Conservation (phyloP, 2,888 invertebrate genomes). For the Digitonthophagus gazella region DNA sequence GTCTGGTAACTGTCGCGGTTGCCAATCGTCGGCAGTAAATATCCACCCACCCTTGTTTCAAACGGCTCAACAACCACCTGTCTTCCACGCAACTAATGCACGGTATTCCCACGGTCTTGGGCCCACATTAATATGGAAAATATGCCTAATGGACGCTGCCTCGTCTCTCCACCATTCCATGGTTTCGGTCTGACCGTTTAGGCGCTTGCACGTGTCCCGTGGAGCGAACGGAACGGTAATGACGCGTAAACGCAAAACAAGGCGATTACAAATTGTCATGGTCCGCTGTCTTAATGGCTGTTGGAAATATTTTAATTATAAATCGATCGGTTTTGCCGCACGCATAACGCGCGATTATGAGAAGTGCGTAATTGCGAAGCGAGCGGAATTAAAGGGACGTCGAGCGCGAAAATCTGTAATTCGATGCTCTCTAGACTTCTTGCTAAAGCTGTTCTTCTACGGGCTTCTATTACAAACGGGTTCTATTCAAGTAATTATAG, state of each 20-base stretch:
- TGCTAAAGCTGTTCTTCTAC: no score
- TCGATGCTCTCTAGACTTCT: no score
- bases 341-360: not conserved
- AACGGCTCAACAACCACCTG: constrained; percentile 5
- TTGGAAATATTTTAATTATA: constrained; percentile 20
- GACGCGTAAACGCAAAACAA: constrained; percentile 33
- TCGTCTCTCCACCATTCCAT: not conserved
- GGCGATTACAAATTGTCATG: constrained; percentile 29
- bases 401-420: not conserved
- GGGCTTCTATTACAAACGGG: not conserved
- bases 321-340: not conserved
- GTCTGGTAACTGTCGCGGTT: not conserved
- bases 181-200: not conserved
- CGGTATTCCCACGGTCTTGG: constrained; percentile 5
- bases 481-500: not conserved
- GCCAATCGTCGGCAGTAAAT: not conserved
- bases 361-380: not conserved
- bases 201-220: constrained; percentile 3
- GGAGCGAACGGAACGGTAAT: constrained; percentile 25
- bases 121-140: constrained; percentile 14
- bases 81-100: constrained; percentile 6
- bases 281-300: constrained; percentile 27
- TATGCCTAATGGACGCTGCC: constrained; percentile 11
- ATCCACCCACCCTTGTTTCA: constrained; percentile 9
- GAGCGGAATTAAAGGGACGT: not conserved